Evolutionary conservation across 35 echinoderm and acorn worm genomes (phyloP), one percentile per base, ranked within the genome.

Genomic region (Apostichopus parvimensis): DNA sequence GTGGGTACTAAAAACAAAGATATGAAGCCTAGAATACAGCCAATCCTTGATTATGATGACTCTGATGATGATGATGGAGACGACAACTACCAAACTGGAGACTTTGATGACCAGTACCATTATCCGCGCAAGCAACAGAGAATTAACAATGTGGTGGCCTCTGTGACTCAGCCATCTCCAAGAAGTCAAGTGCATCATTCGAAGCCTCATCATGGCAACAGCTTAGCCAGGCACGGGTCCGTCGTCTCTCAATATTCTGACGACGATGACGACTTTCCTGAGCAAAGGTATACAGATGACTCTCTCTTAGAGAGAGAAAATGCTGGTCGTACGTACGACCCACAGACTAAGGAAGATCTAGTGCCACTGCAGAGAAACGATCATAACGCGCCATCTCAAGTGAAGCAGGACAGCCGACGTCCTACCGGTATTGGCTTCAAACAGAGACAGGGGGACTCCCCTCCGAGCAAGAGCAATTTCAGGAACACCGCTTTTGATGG

Each of bases 221-320:
- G 15, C n/a, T 59, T 59, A 55, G 79, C n/a, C 23, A 84, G 52
- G 14, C 58, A 84, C n/a, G 55, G 54, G 17, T 54, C 81, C 4
- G 81, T 60, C 1, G n/a, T 84, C 7, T 60, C 81, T 20, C 81
- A 84, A 55, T 84, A 84, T 52, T n/a, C 12, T 0, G 54, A 84
- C 24, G 2, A 23, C 17, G 26, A 28, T 28, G 84, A 87, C 57
- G 68, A 88, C 86, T 88, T 88, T 73, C 86, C 86, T 0, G 86
- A 88, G 62, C 86, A 88, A 73, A 14, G 86, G 15, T 88, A 88
- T 26, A 88, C 86, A 12, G 86, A 73, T 72, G 9, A 72, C 52
- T 28, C 70, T 26, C 45, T 88, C 13, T 71, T 88, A 20, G 57
- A 88, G 22, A 82, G 7, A 82, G 57, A 65, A 73, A 73, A 73